Evolutionary conservation across 2,797 vertebrate species (phyloP).

Genomic region (Ambastaia sidthimunki): DNA sequence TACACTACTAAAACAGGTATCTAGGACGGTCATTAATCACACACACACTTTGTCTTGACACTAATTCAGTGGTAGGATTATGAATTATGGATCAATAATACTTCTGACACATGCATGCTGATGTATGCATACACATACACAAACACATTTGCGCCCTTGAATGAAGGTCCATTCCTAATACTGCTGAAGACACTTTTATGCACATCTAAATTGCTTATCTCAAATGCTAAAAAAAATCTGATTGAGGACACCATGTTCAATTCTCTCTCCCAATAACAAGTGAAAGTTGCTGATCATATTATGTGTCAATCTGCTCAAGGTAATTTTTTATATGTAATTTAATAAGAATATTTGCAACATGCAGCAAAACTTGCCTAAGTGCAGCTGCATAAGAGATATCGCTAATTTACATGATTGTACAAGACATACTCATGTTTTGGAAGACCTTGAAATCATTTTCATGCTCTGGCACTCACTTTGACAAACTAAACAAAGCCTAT

Average conservation of each 20-base stretch:
- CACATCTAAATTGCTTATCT: not conserved
- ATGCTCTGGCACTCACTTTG: not conserved
- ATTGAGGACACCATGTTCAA: not conserved
- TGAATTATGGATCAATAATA: slow-evolving; percentile 25
- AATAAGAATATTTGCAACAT: not conserved
- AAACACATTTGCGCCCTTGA: not conserved
- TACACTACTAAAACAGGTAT: not conserved
- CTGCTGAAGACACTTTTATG: slow-evolving; percentile 13
- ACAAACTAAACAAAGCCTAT: not conserved
- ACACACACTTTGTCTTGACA: not conserved
- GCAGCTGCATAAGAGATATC: no score
- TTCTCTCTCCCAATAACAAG: not conserved
- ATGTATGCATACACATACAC: not conserved
- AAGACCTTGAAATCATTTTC: not conserved
- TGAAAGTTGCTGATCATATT: slow-evolving; percentile 4
- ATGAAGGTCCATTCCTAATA: not conserved
- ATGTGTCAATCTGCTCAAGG: not conserved
- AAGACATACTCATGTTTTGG: not conserved
- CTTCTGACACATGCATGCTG: slow-evolving; percentile 4
- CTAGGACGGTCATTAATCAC: not conserved
- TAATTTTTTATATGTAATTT: not conserved
- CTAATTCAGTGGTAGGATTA: not conserved
- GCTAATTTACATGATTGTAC: not conserved
- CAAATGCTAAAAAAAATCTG: not conserved
- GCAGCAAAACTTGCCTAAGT: no score